Percentiles rank a stretch among this genome's conserved stretches.
Evolutionary conservation across 2,113 vertebrate genomes (phyloP).

Genomic region (Eurypyga helias): DNA sequence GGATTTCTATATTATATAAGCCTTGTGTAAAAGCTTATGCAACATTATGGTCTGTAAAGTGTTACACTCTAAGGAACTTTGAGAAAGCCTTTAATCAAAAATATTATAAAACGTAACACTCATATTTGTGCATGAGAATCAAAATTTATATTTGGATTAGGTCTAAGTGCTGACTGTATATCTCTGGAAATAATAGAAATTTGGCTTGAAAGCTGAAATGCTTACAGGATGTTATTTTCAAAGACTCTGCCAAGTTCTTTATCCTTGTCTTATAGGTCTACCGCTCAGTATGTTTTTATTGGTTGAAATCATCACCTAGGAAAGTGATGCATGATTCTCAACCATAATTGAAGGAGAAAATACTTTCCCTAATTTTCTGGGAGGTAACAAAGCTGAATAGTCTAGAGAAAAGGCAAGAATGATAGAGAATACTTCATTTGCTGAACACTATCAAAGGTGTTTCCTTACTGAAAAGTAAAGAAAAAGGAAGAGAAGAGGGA

Average conservation of each 20-base stretch:
- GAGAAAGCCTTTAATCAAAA: not conserved
- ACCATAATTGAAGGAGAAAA: not conserved
- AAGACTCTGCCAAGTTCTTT: not conserved
- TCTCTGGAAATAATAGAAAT: not conserved
- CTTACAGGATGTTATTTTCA: not conserved
- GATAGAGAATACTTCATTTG: not conserved
- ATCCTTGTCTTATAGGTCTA: not conserved
- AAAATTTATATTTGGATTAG: not conserved
- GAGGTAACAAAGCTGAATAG: not conserved
- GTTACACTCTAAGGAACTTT: not conserved
- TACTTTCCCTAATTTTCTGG: not conserved
- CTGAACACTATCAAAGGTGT: not conserved
- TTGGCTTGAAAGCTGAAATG: not conserved
- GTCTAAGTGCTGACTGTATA: not conserved
- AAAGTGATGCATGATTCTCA: not conserved
- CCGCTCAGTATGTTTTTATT: not conserved
- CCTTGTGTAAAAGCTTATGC: not conserved
- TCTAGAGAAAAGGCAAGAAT: not conserved
- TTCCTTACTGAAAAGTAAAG: not conserved
- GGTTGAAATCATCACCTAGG: not conserved
- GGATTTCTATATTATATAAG: not conserved
- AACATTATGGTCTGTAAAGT: not conserved
- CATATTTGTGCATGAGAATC: not conserved
- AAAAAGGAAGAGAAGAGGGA: not conserved
- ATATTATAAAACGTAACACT: not conserved